phyloP scores from a whole-genome alignment of 1,140 invertebrate genomes.

The Thaumatotibia leucotreta region DNA sequence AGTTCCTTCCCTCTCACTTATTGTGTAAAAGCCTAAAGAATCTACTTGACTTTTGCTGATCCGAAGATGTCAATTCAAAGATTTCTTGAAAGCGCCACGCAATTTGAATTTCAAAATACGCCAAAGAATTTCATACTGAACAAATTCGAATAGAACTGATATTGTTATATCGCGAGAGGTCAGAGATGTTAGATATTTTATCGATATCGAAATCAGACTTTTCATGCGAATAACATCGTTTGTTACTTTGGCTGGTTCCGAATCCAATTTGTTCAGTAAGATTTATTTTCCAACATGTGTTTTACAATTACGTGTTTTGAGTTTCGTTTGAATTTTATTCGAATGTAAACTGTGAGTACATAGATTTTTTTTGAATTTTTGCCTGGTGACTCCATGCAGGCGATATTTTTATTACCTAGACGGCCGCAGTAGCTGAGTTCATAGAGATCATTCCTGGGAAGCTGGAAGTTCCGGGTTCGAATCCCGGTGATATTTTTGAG shows the following conservation, averaged over 20 bases:
- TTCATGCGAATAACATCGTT: slow-evolving; percentile 11
- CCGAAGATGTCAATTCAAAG: neutral
- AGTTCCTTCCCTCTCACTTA: neutral
- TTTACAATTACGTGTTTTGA: too few species aligned
- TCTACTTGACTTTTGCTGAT: neutral
- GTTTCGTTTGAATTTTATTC: too few species aligned
- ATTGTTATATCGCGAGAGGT: neutral
- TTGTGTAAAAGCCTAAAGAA: neutral
- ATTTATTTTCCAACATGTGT: too few species aligned
- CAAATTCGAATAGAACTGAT: neutral
- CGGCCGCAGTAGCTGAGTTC: too few species aligned
- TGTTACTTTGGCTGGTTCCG: slow-evolving; percentile 29
- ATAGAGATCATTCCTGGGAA: too few species aligned
- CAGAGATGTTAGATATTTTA: neutral
- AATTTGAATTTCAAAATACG: slow-evolving; percentile 4
- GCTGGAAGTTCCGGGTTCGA: too few species aligned
- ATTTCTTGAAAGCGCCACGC: neutral
- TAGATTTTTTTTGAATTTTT: too few species aligned
- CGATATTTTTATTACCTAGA: too few species aligned
- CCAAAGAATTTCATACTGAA: neutral
- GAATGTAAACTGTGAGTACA: too few species aligned
- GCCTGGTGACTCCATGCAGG: too few species aligned
- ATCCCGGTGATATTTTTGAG: too few species aligned
- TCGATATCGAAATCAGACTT: neutral
- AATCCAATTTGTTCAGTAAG: slow-evolving; percentile 49